These are phyloP conservation scores for Ranitomeya imitator DNA, from an alignment of 2,113 vertebrate genomes.

Conservation along the genomic window DNA sequence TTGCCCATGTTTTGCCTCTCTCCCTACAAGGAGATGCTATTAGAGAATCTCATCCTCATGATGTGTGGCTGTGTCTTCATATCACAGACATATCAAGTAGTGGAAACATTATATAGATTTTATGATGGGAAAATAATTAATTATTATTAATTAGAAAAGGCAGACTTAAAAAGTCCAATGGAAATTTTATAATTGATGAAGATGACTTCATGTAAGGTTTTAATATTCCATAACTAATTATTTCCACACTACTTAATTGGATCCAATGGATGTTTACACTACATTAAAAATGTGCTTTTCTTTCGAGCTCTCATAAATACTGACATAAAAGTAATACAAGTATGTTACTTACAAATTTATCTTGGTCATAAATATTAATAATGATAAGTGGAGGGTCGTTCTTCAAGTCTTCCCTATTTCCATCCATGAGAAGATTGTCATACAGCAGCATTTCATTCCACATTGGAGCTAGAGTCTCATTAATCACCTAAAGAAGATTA, in stretches of 20 bases:
- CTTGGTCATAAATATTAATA: slow-evolving; percentile 84
- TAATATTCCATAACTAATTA: not conserved
- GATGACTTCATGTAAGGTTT: not conserved
- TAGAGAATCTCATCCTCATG: no score
- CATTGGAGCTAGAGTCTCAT: slow-evolving; percentile 86
- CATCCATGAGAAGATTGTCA: slow-evolving; percentile 86
- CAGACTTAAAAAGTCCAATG: not conserved
- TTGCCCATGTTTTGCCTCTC: no score
- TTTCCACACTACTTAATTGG: no score
- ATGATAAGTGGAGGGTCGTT: slow-evolving; percentile 83
- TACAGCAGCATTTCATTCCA: slow-evolving; percentile 89
- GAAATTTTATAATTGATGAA: not conserved
- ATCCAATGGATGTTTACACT: no score
- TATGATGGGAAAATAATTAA: not conserved
- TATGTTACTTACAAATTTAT: slow-evolving; percentile 76
- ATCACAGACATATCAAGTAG: no score
- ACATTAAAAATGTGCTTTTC: no score
- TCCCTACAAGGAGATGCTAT: no score
- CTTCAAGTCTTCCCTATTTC: slow-evolving; percentile 81
- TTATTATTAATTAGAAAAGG: not conserved
- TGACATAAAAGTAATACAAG: not conserved
- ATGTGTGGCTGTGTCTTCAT: no score
- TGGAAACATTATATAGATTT: not conserved
- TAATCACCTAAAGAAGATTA: slow-evolving; percentile 72
- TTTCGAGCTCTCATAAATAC: no score